Conservation (phyloP, 2,797 vertebrate genomes). For the Nasua narica region DNA sequence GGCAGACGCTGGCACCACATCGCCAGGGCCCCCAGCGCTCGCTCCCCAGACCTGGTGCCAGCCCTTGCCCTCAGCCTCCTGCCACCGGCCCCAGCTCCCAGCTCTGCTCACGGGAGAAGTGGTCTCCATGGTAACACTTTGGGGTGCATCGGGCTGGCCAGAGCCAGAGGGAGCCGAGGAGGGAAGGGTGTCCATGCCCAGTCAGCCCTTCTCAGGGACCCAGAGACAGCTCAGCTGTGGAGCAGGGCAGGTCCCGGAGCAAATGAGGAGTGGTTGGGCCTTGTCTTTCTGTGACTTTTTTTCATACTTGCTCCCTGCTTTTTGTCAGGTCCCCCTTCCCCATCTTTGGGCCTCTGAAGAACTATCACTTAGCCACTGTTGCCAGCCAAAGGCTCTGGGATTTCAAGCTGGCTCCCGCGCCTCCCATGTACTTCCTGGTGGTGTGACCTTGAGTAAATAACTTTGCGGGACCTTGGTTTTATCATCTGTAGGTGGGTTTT, state of each 20-base stretch:
- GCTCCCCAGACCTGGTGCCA: background rate
- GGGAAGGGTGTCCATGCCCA: background rate
- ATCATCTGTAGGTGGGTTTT: background rate
- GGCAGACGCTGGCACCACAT: background rate
- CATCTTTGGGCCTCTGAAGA: background rate
- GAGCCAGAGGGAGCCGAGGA: background rate
- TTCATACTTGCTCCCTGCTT: background rate
- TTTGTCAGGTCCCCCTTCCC: background rate
- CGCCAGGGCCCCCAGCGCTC: background rate
- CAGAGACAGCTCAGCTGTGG: background rate
- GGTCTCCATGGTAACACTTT: constrained; percentile 68
- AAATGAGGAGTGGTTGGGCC: background rate
- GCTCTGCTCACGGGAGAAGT: background rate
- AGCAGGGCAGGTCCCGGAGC: fast-evolving
- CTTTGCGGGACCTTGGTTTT: background rate
- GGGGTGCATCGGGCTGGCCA: background rate
- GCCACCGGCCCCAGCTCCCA: background rate
- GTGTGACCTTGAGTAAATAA: background rate
- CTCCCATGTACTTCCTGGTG: fast-evolving
- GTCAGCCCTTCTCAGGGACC: background rate
- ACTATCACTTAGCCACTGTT: fast-evolving
- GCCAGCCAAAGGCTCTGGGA: background rate
- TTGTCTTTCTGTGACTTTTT: background rate
- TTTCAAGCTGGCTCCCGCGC: background rate
- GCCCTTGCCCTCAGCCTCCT: background rate